Base-by-base conservation (phyloP, 37 sponge, comb jelly and placozoan genomes). In the Crambe crambe region DNA sequence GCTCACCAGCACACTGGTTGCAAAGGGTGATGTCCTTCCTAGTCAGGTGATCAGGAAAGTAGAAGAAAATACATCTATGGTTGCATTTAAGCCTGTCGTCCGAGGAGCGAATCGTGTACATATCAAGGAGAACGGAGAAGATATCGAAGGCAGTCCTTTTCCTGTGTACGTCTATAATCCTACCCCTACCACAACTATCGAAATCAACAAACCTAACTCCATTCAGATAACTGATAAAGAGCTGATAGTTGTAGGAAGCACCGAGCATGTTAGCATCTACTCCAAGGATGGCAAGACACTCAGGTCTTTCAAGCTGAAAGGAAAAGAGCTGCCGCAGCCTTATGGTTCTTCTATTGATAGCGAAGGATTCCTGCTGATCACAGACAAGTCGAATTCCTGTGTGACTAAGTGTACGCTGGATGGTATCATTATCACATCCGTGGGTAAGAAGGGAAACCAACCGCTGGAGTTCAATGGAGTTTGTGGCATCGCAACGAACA, bases 321-420 rank as follows among this genome's bases (percentile, higher is more conserved):
- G 51, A 47, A 47, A 12, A 47, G 12, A 47, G 10, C n/a, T n/a
- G n/a, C 51, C 51, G 12, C 51, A 57, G 1, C 76, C 84, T 37
- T 31, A 31, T 39, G 84, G 84, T 20, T 22, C 75, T 36, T 58
- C 84, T n/a, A 51, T 83, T 12, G 67, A 56, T 25, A 40, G 25
- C 0, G 39, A 67, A 37, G 76, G 44, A 4, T 47, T 69, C 58
- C 57, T 83, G 10, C 40, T 76, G 41, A 68, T 83, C 2, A 65
- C 70, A 3, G 75, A 83, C 29, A 65, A 36, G 30, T 44, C 36
- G 2, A 83, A 83, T 57, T 36, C 74, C 41, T 40, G 79, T 34
- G 58, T 78, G 29, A 82, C 85, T 54, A 72, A 70, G 56, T 85
- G 82, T 65, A 80, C 82, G 0, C 29, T 65, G 8, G 86, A 86